phyloP scores from a whole-genome alignment of 2,888 invertebrate genomes.

The Machimus rusticus region DNA sequence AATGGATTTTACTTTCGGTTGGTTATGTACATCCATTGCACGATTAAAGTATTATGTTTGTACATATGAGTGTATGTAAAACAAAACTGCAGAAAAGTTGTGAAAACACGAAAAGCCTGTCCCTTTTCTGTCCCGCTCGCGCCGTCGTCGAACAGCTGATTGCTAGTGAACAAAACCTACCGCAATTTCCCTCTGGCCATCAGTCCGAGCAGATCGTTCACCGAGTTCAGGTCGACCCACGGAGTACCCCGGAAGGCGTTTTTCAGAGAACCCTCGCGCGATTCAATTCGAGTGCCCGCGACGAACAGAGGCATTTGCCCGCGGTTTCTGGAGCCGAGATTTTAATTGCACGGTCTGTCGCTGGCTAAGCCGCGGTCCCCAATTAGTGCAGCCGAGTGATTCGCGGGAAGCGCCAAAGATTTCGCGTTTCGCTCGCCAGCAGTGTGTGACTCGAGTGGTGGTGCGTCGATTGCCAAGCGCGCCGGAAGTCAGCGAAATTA shows the following conservation, averaged over 20 bases:
- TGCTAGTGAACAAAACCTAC: conserved; percentile 41
- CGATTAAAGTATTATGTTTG: too few relatives aligned
- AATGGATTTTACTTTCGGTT: neutral
- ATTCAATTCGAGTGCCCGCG: neutral
- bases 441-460: neutral
- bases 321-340: neutral
- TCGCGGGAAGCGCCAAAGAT: neutral
- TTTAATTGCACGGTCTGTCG: neutral
- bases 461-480: conserved; percentile 5
- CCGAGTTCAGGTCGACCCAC: neutral
- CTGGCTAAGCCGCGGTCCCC: neutral
- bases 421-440: neutral
- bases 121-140: neutral
- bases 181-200: neutral
- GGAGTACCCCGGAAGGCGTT: neutral
- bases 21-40: neutral
- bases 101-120: neutral
- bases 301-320: neutral
- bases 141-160: neutral
- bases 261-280: neutral
- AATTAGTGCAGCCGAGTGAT: conserved; percentile 27
- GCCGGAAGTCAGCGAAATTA: conserved; percentile 40
- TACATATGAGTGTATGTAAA: neutral
- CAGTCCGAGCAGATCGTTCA: conserved; percentile 38
- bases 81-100: neutral